Evolutionary conservation across 2,888 invertebrate genomes (phyloP).

Genomic region (Eristalis arbustorum): DNA sequence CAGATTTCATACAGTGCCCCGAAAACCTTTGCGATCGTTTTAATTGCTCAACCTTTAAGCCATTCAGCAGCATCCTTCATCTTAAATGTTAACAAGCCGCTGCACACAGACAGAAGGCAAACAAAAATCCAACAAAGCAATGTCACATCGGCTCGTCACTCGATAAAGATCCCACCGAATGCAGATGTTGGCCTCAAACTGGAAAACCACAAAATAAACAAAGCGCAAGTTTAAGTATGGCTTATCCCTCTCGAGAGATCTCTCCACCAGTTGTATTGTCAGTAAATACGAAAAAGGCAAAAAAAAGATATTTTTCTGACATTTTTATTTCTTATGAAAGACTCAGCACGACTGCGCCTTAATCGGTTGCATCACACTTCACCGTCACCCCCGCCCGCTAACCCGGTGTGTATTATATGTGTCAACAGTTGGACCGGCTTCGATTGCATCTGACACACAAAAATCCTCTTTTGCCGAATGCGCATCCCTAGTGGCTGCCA

Average conservation of each 20-base stretch:
- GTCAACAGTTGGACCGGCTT: slow-evolving; percentile 49
- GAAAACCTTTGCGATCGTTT: background rate
- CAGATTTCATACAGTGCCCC: background rate
- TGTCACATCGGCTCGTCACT: slow-evolving; percentile 27
- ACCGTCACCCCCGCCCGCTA: background rate
- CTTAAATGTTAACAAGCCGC: slow-evolving; percentile 52
- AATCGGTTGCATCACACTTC: slow-evolving; percentile 55
- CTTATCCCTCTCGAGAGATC: slow-evolving; percentile 4
- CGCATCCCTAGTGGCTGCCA: slow-evolving; percentile 27
- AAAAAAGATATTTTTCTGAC: slow-evolving; percentile 50
- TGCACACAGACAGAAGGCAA: background rate
- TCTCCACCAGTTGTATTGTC: slow-evolving; percentile 6
- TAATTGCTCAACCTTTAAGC: slow-evolving; percentile 40
- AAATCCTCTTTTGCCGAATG: slow-evolving; percentile 5
- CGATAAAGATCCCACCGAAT: slow-evolving; percentile 51
- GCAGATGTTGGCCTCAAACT: slow-evolving; percentile 43
- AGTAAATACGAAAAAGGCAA: slow-evolving; percentile 57
- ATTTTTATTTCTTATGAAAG: slow-evolving; percentile 60
- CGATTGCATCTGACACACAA: slow-evolving; percentile 41
- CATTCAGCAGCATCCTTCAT: slow-evolving; percentile 3
- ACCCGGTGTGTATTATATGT: slow-evolving; percentile 25
- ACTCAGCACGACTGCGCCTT: slow-evolving; percentile 51
- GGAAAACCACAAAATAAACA: slow-evolving; percentile 16
- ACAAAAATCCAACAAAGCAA: slow-evolving; percentile 30
- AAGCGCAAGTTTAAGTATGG: slow-evolving; percentile 13